Evolutionary conservation across 2,113 vertebrate species (phyloP), one percentile per base, ranked within the genome.

Genomic region (Astatotilapia flaviijosephi): DNA sequence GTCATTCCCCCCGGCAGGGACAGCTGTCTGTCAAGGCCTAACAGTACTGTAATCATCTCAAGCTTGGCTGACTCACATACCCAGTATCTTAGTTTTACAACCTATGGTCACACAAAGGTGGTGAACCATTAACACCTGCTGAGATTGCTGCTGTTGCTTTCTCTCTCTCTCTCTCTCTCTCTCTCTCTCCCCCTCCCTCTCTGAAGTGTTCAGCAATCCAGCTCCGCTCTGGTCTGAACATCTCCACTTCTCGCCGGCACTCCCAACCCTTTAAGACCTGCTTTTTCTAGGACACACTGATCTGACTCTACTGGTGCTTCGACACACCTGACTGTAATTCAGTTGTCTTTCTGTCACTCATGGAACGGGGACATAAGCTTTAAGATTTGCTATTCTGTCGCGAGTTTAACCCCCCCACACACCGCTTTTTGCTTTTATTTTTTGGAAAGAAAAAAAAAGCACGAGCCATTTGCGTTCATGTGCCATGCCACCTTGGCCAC

Each of bases 401-500:
- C 83, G 9, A 86, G 73, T 83, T 80, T 19, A 73, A 26, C 21
- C 14, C 13, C 13, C 40, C 40, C 14, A 2, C 40, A 13, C 49
- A 9, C 47, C 7, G 56, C 77, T 55, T 73, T 47, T 83, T 21
- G 11, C 28, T 23, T 80, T 81, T 77, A 40, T 42, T 79, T 60
- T 54, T 31, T 31, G 14, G 26, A 6, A 60, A 31, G 14, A 6
- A 58, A 58, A 31, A 31, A n/a, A 65, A 45, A 83, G 21, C 42
- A 33, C 11, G 4, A 85, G 85, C 75, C 42, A n/a, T 90, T 83
- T 80, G 83, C 4, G n/a, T 89, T 56, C 79, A 70, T 91, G 93
- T 94, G 92, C 92, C 87, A 90, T 90, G 92, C 84, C 93, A 90
- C 84, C 81, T 83, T 56, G 88, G 90, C 91, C 88, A 85, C 91